Conservation (phyloP, 2,797 vertebrate genomes). For the Gila robusta region DNA sequence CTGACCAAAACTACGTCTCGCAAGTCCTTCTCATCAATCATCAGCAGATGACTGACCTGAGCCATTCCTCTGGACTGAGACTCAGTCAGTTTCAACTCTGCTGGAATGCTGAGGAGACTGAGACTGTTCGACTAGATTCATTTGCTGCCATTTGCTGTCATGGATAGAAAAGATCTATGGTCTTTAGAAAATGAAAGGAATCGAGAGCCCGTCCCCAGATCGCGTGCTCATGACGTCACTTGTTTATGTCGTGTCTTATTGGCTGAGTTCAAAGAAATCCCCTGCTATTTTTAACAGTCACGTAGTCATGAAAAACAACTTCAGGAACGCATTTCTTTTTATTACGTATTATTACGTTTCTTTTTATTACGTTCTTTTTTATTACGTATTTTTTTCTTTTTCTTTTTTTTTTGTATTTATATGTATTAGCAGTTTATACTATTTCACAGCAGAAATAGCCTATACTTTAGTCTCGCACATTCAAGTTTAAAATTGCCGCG, state of each 20-base stretch:
- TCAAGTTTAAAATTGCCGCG: background rate
- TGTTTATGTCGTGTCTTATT: conserved; percentile 59
- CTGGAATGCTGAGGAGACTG: background rate
- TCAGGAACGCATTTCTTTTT: too few relatives aligned
- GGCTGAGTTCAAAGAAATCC: conserved; percentile 57
- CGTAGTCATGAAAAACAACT: background rate
- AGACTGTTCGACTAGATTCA: background rate
- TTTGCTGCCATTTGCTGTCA: background rate
- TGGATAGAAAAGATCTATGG: background rate
- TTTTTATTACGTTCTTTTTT: too few relatives aligned
- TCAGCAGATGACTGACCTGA: conserved; percentile 22
- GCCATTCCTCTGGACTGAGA: conserved; percentile 26
- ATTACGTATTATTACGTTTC: too few relatives aligned
- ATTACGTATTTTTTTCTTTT: too few relatives aligned
- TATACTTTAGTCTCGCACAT: background rate
- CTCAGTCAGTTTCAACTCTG: background rate
- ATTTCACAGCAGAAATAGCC: background rate
- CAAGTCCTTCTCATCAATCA: conserved; percentile 51
- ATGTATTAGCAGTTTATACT: background rate
- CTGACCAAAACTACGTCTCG: conserved; percentile 46
- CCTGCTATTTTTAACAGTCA: conserved; percentile 26
- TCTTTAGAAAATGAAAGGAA: conserved; percentile 25
- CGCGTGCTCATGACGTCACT: conserved; percentile 2
- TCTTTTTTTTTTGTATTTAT: background rate
- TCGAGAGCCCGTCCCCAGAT: background rate